These are phyloP conservation scores for Sesia bembeciformis DNA, from an alignment of 2,888 invertebrate genomes.

Conservation along the genomic window DNA sequence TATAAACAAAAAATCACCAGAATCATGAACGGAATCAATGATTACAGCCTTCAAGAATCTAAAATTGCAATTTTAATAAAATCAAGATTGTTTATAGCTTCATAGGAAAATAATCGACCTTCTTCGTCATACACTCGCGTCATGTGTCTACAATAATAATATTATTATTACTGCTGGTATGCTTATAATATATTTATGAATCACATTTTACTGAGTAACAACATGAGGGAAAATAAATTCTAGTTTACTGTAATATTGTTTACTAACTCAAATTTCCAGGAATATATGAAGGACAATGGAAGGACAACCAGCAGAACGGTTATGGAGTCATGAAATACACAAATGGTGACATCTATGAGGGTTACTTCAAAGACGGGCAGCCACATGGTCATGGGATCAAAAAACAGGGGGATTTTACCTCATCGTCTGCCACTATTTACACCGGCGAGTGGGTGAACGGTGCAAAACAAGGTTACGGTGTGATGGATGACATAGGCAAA, in stretches of 20 bases:
- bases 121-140: too few species aligned
- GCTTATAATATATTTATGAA: too few species aligned
- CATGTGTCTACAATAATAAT: not conserved
- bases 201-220: too few species aligned
- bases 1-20: too few species aligned
- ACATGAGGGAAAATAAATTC: too few species aligned
- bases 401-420: slow-evolving; percentile 85
- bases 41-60: too few species aligned
- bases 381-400: slow-evolving; percentile 90
- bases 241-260: not conserved
- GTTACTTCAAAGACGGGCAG: slow-evolving; percentile 88
- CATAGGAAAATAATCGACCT: too few species aligned
- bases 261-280: slow-evolving; percentile 46
- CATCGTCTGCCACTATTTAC: slow-evolving; percentile 84
- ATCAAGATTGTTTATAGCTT: too few species aligned
- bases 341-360: slow-evolving; percentile 88
- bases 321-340: slow-evolving; percentile 83
- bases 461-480: slow-evolving; percentile 88
- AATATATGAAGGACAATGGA: slow-evolving; percentile 87
- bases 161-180: not conserved
- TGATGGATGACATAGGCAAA: slow-evolving; percentile 88
- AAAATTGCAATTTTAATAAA: too few species aligned
- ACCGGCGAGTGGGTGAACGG: slow-evolving; percentile 92
- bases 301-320: slow-evolving; percentile 88
- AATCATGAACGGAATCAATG: too few species aligned